phyloP scores from a whole-genome alignment of 2,888 invertebrate species.

The Colostygia pectinataria region DNA sequence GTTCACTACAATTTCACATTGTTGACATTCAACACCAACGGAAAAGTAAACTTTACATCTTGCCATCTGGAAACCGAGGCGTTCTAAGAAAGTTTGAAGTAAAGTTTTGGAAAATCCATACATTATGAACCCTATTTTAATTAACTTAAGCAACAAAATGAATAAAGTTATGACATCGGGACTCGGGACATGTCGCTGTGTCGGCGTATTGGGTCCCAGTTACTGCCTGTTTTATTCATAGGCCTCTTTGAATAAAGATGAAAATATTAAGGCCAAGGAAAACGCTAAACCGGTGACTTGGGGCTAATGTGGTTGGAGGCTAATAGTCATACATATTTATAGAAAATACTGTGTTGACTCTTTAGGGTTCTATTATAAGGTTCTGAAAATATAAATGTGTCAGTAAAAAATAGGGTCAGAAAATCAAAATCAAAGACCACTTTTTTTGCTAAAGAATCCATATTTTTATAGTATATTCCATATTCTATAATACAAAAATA shows the following conservation, averaged over 20 bases:
- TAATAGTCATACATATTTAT: constrained; percentile 79
- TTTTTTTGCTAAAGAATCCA: no score
- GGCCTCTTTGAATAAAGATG: constrained; percentile 80
- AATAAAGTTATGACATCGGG: constrained; percentile 58
- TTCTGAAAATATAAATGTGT: constrained; percentile 2
- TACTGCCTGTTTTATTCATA: constrained; percentile 77
- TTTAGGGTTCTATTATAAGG: constrained; percentile 28
- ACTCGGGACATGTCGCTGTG: constrained; percentile 58
- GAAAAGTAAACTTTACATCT: constrained; percentile 4
- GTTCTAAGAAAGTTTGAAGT: constrained; percentile 2
- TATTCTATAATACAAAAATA: no score
- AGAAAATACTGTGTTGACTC: constrained; percentile 57
- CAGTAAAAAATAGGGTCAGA: not conserved
- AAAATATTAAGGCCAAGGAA: constrained; percentile 76
- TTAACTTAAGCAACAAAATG: constrained; percentile 66
- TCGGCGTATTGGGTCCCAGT: constrained; percentile 56
- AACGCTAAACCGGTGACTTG: constrained; percentile 49
- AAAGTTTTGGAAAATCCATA: constrained; percentile 20
- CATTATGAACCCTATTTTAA: constrained; percentile 50
- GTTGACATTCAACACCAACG: constrained; percentile 1
- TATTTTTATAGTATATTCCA: no score
- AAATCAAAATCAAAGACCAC: not conserved
- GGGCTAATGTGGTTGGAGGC: constrained; percentile 67
- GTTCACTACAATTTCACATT: not conserved
- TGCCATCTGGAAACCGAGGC: not conserved